phyloP scores from a whole-genome alignment of 2,797 vertebrate genomes.

The Limnodromus scolopaceus region DNA sequence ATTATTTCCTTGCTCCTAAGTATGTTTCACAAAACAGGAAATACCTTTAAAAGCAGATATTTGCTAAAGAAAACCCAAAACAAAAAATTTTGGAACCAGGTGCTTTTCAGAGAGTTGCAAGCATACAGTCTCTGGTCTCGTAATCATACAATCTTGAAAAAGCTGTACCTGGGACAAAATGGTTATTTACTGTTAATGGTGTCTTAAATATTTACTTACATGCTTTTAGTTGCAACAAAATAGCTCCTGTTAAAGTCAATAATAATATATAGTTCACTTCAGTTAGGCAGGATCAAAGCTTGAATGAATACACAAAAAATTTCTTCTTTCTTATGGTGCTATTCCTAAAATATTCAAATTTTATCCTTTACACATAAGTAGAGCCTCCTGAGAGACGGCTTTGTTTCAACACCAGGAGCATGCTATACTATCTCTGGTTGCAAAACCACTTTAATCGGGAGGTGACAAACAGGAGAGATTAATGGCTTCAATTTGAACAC shows the following conservation, averaged over 20 bases:
- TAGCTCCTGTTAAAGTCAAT: not conserved
- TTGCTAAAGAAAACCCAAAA: not conserved
- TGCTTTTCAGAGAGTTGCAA: not conserved
- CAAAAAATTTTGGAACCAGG: not conserved
- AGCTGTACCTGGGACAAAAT: not conserved
- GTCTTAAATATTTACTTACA: not conserved
- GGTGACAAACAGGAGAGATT: constrained; percentile 30
- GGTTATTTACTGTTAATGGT: not conserved
- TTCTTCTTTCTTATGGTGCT: not conserved
- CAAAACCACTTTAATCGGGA: constrained; percentile 16
- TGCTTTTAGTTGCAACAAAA: not conserved
- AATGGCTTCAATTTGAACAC: constrained; percentile 11
- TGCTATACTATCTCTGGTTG: not conserved
- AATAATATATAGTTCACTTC: not conserved
- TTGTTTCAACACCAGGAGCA: not conserved
- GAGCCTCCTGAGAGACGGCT: not conserved
- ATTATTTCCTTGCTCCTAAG: not conserved
- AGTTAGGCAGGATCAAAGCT: not conserved
- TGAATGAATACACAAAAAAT: not conserved
- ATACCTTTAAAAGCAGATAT: not conserved
- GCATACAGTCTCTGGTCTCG: not conserved
- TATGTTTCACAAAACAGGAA: not conserved
- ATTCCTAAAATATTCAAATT: not conserved
- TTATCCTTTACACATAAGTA: not conserved
- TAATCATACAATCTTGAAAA: not conserved